Base-by-base conservation (phyloP, 35 echinoderm and acorn worm species). In the Acanthaster planci region DNA sequence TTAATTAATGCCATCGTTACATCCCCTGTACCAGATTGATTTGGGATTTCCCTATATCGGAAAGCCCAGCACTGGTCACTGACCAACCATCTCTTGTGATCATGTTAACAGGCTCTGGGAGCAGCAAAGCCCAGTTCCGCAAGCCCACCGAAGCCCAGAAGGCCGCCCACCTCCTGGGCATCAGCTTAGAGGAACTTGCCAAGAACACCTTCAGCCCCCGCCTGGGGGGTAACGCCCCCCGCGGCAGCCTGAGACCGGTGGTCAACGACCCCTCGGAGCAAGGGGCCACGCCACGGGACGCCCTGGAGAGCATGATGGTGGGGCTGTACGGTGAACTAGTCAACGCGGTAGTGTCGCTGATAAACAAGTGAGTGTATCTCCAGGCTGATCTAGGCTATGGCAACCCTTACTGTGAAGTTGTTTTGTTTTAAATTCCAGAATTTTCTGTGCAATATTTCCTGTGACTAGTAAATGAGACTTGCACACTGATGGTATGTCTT, bases 321-420 rank as follows among this genome's bases (percentile, higher is more conserved):
- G 95, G 95, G 37, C 85, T 97, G 54, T 97, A 97, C 64, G 81
- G 80, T n/a, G 95, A 97, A 82, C 72, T 88, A 64, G 92, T 97
- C 80, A 93, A 93, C 91, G 95, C 95, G 5, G 52, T 97, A 15
- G 88, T 97, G 8, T 90, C 91, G 1, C 88, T 93, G 22, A 88
- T 97, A 19, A 97, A 97, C 80, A 90, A 81, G 94, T 97, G 47
- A 77, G 67, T 78, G 8, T 38, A 81, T 0, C 52, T 47, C 42
- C 42, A 12, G 4, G 42, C 12, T 47, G 12, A 47, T 6, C 4
- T 47, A 47, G 12, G 42, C n/a, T n/a, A 12, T 47, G 42, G 42
- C 4, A 4, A 47, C 42, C 42, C 42, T 12, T 47, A 12, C 42
- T 47, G n/a, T n/a, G n/a, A n/a, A n/a, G n/a, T n/a, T n/a, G n/a